These are phyloP conservation scores for Galagoides demidoff DNA, from an alignment of 2,797 vertebrate genomes.

Conservation along the genomic window DNA sequence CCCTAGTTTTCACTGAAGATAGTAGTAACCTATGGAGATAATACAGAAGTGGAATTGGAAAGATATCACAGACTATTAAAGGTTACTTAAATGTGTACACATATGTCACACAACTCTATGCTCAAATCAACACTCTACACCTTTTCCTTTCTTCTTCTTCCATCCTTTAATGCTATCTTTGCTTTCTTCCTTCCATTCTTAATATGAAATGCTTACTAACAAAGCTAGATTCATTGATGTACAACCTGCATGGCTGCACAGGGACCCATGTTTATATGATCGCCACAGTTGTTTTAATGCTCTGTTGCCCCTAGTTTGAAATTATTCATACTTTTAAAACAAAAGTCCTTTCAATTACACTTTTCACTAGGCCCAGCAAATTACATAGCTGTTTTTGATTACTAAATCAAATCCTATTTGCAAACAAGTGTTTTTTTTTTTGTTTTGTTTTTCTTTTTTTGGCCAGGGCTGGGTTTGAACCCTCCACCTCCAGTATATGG, in stretches of 20 bases:
- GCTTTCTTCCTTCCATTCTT: background rate
- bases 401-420: background rate
- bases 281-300: background rate
- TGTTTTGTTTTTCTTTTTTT: too few species aligned
- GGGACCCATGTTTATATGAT: background rate
- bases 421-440: background rate
- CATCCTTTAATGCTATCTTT: background rate
- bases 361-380: background rate
- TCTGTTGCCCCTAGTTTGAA: background rate
- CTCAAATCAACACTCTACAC: background rate
- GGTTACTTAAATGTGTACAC: background rate
- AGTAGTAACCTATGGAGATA: background rate
- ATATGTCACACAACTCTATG: background rate
- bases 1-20: background rate
- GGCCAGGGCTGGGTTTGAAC: too few species aligned
- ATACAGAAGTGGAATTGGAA: background rate
- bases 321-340: background rate
- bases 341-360: background rate
- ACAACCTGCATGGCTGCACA: rapidly evolving
- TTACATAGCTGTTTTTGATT: background rate
- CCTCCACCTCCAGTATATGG: too few species aligned
- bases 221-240: background rate
- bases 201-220: background rate
- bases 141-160: background rate
- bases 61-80: background rate